A percentile compares a stretch with the other conserved stretches of the same genome.
phyloP scores from a whole-genome alignment of 2,888 invertebrate species.

The Stenoptilia bipunctidactyla region DNA sequence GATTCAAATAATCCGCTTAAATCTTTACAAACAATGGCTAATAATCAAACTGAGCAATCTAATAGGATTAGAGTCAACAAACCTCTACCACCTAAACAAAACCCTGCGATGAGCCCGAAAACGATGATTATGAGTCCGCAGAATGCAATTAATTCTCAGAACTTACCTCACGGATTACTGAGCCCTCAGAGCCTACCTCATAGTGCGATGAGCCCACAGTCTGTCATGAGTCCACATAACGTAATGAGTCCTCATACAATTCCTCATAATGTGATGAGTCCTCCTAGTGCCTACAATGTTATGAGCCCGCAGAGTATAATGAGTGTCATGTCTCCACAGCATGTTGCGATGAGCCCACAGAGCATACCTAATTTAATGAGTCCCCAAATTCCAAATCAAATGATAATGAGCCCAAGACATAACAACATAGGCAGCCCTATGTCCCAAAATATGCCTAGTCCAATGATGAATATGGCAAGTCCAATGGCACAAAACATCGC shows the following conservation, averaged over 20 bases:
- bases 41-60: constrained; percentile 49
- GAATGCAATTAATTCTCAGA: constrained; percentile 52
- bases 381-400: constrained; percentile 58
- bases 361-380: constrained; percentile 60
- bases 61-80: constrained; percentile 44
- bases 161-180: constrained; percentile 49
- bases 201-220: constrained; percentile 60
- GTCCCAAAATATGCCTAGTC: constrained; percentile 49
- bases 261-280: constrained; percentile 53
- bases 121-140: constrained; percentile 50
- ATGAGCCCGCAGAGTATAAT: constrained; percentile 64
- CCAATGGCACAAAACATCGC: constrained; percentile 41
- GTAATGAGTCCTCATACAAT: constrained; percentile 40
- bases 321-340: constrained; percentile 64
- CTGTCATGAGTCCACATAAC: constrained; percentile 49
- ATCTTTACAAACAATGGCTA: constrained; percentile 55
- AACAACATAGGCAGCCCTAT: constrained; percentile 51
- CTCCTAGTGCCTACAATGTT: constrained; percentile 52
- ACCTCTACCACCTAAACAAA: constrained; percentile 47
- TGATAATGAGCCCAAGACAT: constrained; percentile 58
- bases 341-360: constrained; percentile 61
- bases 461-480: constrained; percentile 45
- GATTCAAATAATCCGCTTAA: constrained; percentile 42
- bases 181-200: constrained; percentile 61
- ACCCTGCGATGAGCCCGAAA: constrained; percentile 40